Conservation (phyloP, 2,888 invertebrate genomes). For the Liposcelis brunnea region DNA sequence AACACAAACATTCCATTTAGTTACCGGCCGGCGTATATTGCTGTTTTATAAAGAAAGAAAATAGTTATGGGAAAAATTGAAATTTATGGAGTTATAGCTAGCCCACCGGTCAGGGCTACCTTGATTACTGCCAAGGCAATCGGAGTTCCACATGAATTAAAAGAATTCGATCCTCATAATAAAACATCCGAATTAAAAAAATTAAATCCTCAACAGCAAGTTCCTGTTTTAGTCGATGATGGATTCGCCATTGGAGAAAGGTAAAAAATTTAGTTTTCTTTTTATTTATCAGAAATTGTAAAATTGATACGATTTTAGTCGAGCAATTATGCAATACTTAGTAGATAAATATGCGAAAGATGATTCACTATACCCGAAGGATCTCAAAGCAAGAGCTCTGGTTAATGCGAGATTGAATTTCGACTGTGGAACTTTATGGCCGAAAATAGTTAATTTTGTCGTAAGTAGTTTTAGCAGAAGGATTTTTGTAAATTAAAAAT, state of each 20-base stretch:
- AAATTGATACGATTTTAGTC: not conserved
- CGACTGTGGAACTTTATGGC: not conserved
- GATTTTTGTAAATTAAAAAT: no score
- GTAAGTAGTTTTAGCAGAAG: no score
- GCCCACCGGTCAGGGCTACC: slow-evolving; percentile 47
- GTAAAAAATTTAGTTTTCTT: not conserved
- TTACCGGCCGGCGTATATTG: no score
- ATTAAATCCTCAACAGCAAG: slow-evolving; percentile 15
- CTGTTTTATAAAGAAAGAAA: no score
- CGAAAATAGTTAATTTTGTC: no score
- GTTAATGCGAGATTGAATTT: not conserved
- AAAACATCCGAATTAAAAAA: slow-evolving; percentile 50
- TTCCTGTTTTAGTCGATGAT: not conserved
- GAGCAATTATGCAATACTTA: not conserved
- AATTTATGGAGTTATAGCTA: slow-evolving; percentile 44
- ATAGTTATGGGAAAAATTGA: slow-evolving; percentile 31
- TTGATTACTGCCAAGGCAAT: slow-evolving; percentile 45
- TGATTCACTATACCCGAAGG: not conserved
- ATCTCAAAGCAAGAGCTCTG: not conserved
- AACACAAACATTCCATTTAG: no score
- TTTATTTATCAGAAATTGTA: not conserved
- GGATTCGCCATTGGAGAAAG: not conserved
- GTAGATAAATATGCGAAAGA: not conserved
- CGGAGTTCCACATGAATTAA: slow-evolving; percentile 46
- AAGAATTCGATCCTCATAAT: slow-evolving; percentile 36